Evolutionary conservation across 1,140 invertebrate genomes (phyloP), one percentile per base, ranked within the genome.

Genomic region (Oscheius sp.): DNA sequence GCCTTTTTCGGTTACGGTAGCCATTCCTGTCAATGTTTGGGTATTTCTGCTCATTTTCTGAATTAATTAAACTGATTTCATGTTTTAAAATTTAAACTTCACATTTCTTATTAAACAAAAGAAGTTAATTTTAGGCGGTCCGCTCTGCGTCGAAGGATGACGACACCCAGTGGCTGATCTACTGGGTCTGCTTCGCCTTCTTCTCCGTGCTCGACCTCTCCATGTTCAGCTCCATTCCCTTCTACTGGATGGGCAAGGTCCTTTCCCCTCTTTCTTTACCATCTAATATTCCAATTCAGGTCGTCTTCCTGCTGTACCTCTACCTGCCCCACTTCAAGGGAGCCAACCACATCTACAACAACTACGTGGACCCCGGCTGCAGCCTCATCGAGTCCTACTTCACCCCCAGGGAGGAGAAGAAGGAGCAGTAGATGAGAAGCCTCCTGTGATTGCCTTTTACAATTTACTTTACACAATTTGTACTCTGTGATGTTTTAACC

Each of bases 141-240:
- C 15, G 77, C 10, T 80, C 70, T 18, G 20, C 52, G 7, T 42
- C 13, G 20, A 82, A 78, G 55, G 77, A 81, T 23, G 77, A 79
- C 67, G 79, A 79, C 70, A 79, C 79, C 28, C 15, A 66, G 18
- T 76, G 78, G 78, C 78, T 79, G 0, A 77, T 77, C 10, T 79
- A 79, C 46, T 79, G 78, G 78, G 69, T 80, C 15, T 74, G 80
- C 20, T 79, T 82, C 67, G 78, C 78, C 64, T 68, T 49, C 32
- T 77, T 79, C 66, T 78, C 75, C 10, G 46, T 80, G 3, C 38
- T 82, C 36, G 78, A 79, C 71, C 73, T 79, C n/a, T 71, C 52
- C 65, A 32, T 71, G 20, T 45, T 71, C 38, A 52, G 61, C 20
- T 7, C 52, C 10, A 26, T 82, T 38, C 49, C 74, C 13, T 26